A percentile compares a stretch with the other conserved stretches of the same genome.
Evolutionary conservation across 2,113 vertebrate species (phyloP).

Genomic region (Phrynosoma platyrhinos): DNA sequence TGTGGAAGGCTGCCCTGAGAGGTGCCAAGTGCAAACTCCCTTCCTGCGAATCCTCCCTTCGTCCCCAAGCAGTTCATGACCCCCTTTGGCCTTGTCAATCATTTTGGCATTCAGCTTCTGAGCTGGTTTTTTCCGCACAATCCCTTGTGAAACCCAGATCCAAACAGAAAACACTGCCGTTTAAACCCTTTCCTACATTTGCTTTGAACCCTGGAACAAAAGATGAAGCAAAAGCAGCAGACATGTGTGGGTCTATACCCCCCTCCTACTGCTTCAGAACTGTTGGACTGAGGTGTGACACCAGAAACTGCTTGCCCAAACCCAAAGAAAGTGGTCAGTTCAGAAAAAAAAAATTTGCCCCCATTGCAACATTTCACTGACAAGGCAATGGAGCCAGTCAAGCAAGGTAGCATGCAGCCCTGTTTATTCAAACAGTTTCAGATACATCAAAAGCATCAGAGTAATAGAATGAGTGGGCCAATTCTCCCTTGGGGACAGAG

Average conservation of each 20-base stretch:
- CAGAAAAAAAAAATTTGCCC: too few species aligned
- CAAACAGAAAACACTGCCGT: neutral
- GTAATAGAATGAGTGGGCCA: neutral
- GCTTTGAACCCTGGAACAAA: neutral
- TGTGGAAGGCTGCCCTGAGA: neutral
- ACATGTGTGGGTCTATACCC: neutral
- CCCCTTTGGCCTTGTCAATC: neutral
- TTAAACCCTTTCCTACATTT: neutral
- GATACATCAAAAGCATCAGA: neutral
- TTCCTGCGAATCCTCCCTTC: neutral
- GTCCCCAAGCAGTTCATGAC: neutral
- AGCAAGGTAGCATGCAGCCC: too few species aligned
- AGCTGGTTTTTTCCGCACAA: too few species aligned
- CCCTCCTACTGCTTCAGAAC: neutral
- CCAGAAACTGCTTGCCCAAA: too few species aligned
- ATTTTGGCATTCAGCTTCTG: neutral
- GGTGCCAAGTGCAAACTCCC: too few species aligned
- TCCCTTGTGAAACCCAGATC: neutral
- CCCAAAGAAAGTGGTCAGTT: neutral
- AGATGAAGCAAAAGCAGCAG: too few species aligned
- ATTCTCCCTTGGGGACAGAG: neutral
- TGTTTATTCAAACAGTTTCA: too few species aligned
- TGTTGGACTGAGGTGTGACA: neutral
- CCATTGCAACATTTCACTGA: neutral
- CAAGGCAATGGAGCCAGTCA: neutral